These are phyloP conservation scores for Siniperca chuatsi DNA, from an alignment of 2,113 vertebrate species.

Conservation along the genomic window DNA sequence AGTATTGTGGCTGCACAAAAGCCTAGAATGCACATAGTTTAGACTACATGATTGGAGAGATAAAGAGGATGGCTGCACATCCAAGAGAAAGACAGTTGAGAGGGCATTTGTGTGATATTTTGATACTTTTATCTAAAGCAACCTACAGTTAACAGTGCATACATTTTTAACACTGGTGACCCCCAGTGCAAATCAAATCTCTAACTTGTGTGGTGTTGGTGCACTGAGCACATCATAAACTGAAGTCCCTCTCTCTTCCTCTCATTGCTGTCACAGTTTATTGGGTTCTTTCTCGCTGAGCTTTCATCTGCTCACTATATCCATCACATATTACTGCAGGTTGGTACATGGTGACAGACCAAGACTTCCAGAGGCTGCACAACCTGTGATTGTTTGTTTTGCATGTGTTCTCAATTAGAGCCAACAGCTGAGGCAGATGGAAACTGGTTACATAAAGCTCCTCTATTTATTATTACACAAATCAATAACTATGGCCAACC, in stretches of 20 bases:
- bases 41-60: not conserved
- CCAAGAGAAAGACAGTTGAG: not conserved
- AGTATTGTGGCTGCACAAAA: not conserved
- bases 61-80: not conserved
- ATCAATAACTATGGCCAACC: conserved; percentile 70
- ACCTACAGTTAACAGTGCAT: not conserved
- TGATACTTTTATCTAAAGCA: not conserved
- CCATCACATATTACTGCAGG: conserved; percentile 26
- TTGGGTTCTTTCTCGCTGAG: not conserved
- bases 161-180: not conserved
- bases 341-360: conserved; percentile 52
- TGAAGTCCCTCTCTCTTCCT: not conserved
- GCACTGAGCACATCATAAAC: not conserved
- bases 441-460: conserved; percentile 82
- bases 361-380: conserved; percentile 47
- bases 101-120: not conserved
- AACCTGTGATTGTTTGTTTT: conserved; percentile 72
- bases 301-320: conserved; percentile 25
- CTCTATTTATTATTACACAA: conserved; percentile 67
- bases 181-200: not conserved
- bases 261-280: not conserved
- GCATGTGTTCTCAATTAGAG: conserved; percentile 67
- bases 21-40: not conserved
- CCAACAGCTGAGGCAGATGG: conserved; percentile 74
- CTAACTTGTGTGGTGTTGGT: not conserved